phyloP scores from a whole-genome alignment of 2,888 invertebrate species.

The Sesia bembeciformis region DNA sequence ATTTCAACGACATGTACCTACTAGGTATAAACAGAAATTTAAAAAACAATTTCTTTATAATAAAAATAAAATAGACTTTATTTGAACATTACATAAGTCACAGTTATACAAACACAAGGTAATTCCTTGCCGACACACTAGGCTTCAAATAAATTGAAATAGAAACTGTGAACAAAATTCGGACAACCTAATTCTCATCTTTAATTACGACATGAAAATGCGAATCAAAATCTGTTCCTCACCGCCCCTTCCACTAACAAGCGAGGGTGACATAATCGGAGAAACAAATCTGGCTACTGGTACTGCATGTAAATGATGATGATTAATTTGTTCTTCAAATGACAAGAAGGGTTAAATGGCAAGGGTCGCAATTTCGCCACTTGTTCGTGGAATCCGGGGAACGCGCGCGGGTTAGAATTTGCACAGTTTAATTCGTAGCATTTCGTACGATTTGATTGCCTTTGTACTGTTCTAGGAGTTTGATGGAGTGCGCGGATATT shows the following conservation, averaged over 20 bases:
- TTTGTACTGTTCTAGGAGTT: slow-evolving; percentile 54
- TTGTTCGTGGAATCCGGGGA: slow-evolving; percentile 52
- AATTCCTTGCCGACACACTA: no score
- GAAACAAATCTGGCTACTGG: slow-evolving; percentile 73
- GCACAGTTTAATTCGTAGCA: slow-evolving; percentile 50
- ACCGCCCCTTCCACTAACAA: slow-evolving; percentile 51
- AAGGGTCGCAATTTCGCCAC: slow-evolving; percentile 56
- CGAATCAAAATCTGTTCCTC: slow-evolving; percentile 52
- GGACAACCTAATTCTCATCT: neutral
- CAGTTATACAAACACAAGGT: no score
- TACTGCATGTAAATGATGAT: slow-evolving; percentile 73
- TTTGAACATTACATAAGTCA: no score
- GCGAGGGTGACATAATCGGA: slow-evolving; percentile 69
- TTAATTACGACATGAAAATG: slow-evolving; percentile 49
- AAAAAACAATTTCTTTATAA: no score
- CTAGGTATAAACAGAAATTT: no score
- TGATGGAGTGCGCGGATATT: slow-evolving; percentile 68
- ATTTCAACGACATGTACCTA: no score
- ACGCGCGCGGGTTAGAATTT: slow-evolving; percentile 39
- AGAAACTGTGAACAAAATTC: no score
- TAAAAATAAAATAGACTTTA: no score
- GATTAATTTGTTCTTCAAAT: slow-evolving; percentile 73
- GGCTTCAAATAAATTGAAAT: no score
- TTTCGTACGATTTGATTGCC: slow-evolving; percentile 63
- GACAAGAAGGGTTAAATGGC: slow-evolving; percentile 70